Conservation (phyloP, 2,113 vertebrate genomes). For the Indicator indicator region DNA sequence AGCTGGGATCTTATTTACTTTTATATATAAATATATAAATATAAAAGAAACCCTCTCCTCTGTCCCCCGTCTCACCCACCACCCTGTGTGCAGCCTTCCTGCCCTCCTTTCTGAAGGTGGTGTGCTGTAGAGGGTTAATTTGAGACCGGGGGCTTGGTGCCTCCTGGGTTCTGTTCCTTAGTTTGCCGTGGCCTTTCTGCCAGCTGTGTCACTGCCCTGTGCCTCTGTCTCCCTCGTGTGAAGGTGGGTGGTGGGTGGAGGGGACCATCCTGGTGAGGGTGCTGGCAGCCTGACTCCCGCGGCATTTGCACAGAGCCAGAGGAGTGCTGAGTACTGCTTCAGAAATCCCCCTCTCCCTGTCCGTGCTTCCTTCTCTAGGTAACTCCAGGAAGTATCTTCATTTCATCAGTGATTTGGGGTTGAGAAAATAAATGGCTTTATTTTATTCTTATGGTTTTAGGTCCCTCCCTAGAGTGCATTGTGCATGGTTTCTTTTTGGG, state of each 20-base stretch:
- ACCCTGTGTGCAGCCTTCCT: not conserved
- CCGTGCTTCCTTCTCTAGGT: slow-evolving; percentile 10
- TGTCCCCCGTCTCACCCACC: not conserved
- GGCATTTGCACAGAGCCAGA: not conserved
- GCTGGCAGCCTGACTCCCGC: not conserved
- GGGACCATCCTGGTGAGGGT: not conserved
- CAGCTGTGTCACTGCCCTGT: slow-evolving; percentile 14
- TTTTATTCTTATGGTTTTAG: not conserved
- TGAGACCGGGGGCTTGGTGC: not conserved
- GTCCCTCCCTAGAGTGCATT: not conserved
- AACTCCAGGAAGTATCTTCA: not conserved
- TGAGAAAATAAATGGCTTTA: not conserved
- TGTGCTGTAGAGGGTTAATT: not conserved
- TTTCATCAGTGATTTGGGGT: not conserved
- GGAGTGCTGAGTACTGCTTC: not conserved
- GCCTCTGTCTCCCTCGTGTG: not conserved
- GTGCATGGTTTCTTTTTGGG: not conserved
- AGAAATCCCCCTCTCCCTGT: not conserved
- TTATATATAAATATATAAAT: slow-evolving; percentile 56
- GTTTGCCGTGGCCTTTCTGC: not conserved
- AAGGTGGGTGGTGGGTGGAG: not conserved
- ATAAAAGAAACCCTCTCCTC: not conserved
- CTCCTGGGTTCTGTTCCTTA: not conserved
- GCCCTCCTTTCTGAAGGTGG: not conserved
- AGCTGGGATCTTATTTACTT: slow-evolving; percentile 70